phyloP scores from a whole-genome alignment of 2,797 vertebrate genomes.

The Protonibea diacanthus region DNA sequence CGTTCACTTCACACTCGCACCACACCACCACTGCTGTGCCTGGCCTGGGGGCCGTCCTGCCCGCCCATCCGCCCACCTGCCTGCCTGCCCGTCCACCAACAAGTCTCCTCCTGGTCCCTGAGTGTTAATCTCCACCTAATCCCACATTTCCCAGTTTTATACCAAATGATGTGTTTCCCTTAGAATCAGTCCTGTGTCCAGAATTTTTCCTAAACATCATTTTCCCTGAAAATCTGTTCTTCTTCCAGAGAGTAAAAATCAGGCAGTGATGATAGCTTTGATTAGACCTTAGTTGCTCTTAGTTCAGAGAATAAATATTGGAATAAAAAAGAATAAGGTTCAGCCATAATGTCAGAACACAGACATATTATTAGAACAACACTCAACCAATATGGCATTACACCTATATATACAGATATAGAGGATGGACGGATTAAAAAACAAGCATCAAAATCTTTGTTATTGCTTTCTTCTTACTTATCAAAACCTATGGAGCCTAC shows the following conservation, averaged over 20 bases:
- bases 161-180: constrained; percentile 11
- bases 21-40: constrained; percentile 61
- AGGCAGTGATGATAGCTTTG: not conserved
- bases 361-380: not conserved
- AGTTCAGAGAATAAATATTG: not conserved
- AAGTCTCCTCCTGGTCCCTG: constrained; percentile 37
- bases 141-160: constrained; percentile 5
- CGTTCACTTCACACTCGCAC: constrained; percentile 72
- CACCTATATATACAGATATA: no score
- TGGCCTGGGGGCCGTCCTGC: constrained; percentile 30
- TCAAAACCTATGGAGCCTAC: not conserved
- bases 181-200: not conserved
- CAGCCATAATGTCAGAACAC: not conserved
- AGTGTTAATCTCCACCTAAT: constrained; percentile 25
- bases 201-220: constrained; percentile 4
- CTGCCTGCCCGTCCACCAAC: constrained; percentile 15
- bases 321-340: not conserved
- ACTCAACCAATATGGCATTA: not conserved
- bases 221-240: not conserved
- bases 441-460: not conserved
- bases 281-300: not conserved
- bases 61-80: constrained; percentile 11
- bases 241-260: not conserved
- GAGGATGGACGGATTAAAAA: not conserved
- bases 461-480: not conserved